These are phyloP conservation scores for Drosophila willistoni DNA, from an alignment of 1,140 invertebrate genomes.

Conservation along the genomic window DNA sequence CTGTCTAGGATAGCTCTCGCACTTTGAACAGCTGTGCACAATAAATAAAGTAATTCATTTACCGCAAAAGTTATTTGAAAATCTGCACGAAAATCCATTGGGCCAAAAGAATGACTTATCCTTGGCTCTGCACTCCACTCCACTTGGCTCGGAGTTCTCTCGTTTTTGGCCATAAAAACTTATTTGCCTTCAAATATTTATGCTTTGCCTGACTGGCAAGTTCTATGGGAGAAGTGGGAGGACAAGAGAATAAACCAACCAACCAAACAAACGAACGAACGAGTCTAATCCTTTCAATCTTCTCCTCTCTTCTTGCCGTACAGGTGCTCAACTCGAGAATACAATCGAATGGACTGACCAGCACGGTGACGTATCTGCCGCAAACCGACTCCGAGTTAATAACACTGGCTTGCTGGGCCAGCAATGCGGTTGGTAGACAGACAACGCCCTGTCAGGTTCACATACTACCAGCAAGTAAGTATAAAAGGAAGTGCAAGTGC, in stretches of 20 bases:
- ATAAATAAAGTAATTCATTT: conserved; percentile 82
- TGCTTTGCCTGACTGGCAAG: conserved; percentile 38
- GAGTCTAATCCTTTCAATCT: conserved; percentile 50
- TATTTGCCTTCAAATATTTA: conserved; percentile 78
- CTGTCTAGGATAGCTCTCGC: conserved; percentile 3
- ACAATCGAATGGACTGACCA: conserved; percentile 87
- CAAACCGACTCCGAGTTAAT: conserved; percentile 89
- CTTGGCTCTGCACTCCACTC: conserved; percentile 19
- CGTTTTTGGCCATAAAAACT: conserved; percentile 72
- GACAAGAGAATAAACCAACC: too few species aligned
- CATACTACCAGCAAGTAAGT: conserved; percentile 91
- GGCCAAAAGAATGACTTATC: conserved; percentile 48
- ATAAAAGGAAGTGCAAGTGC: conserved; percentile 28
- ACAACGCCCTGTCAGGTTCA: conserved; percentile 91
- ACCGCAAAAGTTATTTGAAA: conserved; percentile 77
- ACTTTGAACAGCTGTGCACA: conserved; percentile 63
- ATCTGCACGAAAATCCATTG: conserved; percentile 60
- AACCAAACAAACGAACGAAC: background rate
- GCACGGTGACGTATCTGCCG: conserved; percentile 87
- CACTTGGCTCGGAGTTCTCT: conserved; percentile 45
- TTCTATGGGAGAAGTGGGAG: background rate
- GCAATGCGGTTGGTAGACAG: conserved; percentile 92
- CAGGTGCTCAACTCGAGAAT: conserved; percentile 85
- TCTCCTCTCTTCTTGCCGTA: conserved; percentile 16
- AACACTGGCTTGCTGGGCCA: conserved; percentile 93